Evolutionary conservation across 1,140 invertebrate species (phyloP), one percentile per base, ranked within the genome.

Genomic region (Oncopodura yosiiana): DNA sequence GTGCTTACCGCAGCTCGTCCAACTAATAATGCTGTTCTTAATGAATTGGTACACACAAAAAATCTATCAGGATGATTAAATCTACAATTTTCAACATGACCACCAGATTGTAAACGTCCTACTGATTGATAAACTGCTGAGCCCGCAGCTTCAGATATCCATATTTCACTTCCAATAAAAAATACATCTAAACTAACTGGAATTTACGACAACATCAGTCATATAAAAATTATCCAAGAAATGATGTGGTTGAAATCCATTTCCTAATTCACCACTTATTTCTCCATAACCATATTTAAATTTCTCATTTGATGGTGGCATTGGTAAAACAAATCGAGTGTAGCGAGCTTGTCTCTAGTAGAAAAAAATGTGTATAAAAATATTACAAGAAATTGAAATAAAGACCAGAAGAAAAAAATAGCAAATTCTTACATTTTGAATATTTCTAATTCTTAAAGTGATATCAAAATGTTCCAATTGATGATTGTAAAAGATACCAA

Each of bases 41-140:
- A n/a, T 9, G 12, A n/a, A 6, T 18, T 32, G 5, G 11, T 48
- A 34, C 52, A 54, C 2, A 54, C 23, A 30, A 24, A 54, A 14
- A 37, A 37, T 24, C 39, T 39, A 19, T 54, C 52, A 8, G 52
- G 52, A 39, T 54, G 52, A 37, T 54, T 54, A 42, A 54, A 54
- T 6, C 14, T 12, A 23, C 45, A 48, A 3, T 4, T 19, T 19
- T 32, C 8, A 14, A 6, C 9, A 8, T 32, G 14, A 3, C 19
- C 4, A 2, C 19, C 26, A 14, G 16, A 21, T 3, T 8, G 26
- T 14, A 44, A 11, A 14, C 14, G 3, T 1, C 32, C 44, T 2
- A 48, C 2, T 21, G 45, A 32, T 12, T 30, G 6, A 9, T 48
- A 48, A 34, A 48, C n/a, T 1, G 32, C 12, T 5, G 34, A 18